Evolutionary conservation across 2,797 vertebrate species (phyloP), one percentile per base, ranked within the genome.

Genomic region (Iguana delicatissima): DNA sequence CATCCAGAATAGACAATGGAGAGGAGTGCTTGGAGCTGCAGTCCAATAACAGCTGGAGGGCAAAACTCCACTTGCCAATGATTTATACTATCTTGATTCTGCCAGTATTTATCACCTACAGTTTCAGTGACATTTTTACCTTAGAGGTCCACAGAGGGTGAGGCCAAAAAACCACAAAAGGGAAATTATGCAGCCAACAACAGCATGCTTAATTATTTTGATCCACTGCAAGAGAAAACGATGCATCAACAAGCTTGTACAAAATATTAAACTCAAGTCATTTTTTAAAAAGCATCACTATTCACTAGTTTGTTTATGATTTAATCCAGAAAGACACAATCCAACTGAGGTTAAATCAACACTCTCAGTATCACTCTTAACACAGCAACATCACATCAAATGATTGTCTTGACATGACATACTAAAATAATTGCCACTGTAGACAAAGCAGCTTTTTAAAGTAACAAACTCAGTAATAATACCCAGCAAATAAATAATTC

Each of bases 91-190:
- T 59, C 4, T 18, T 79, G n/a, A 52, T 22, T 50, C 79, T 3
- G n/a, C 35, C 69, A 76, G 79, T 13, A 72, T 9, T 84, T 4
- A 81, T 64, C 13, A 89, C 87, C 14, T 2, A 72, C 2, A 84
- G 7, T 18, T 26, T 22, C 32, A 85, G 42, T 24, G 18, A 29
- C 57, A 55, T 20, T 1, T 93, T 98, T 98, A 99, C 99, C 99
- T 99, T 91, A 99, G 96, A 93, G 99, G 99, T 96, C 99, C 99
- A 97, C 99, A 99, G 84, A 99, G 98, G 26, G 99, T 99, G 69
- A 99, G 98, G 92, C 99, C 99, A 96, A 99, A 99, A 97, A 99
- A 99, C 92, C 99, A 99, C 95, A 99, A 96, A 32, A 99, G 98
- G 86, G 98, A 99, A 93, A 99, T 98, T 93, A 99, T 94, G 90